Base-by-base conservation (phyloP, 2,888 invertebrate species). In the Tipula unca region DNA sequence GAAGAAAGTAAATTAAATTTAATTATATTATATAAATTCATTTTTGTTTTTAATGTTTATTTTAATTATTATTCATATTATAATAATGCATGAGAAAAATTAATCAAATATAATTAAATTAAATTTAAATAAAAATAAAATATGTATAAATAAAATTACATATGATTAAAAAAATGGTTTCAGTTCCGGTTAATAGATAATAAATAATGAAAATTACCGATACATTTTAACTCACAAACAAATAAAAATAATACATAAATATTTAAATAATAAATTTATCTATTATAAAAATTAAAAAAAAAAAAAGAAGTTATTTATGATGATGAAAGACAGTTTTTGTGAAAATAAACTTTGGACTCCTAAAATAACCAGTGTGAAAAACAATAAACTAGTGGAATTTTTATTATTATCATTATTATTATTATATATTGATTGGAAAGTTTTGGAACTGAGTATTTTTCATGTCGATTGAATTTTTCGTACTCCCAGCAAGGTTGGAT, bases 31-130 rank as follows among this genome's bases (percentile, higher is more conserved):
- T 42, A 42, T 54, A 54, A 54, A 54, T 69, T 69, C 69, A 69
- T 25, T 3, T n/a, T 48, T 48, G n/a, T n/a, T 69, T 69, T 69
- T 69, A 69, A 69, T 69, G n/a, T 69, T 54, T 25, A 69, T 25
- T 69, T 69, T 69, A 25, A 69, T 69, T 69, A 69, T 25, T 69
- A 69, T 69, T 69, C 69, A 10, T 69, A 69, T 69, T 69, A 25
- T 25, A 25, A 69, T 69, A 69, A 25, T 25, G 69, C 69, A 69
- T 69, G 69, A 69, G 10, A 69, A 69, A 69, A 69, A 48, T 17
- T 69, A 69, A 69, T 69, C 69, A 69, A 69, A 69, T 69, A 69
- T 69, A 25, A 69, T 69, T 69, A 69, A 69, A 69, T 69, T 69
- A 69, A 69, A 69, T 69, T 69, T 69, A 69, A 69, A 69, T 13